Base-by-base conservation (phyloP, 2,113 vertebrate species). In the Heliornis fulica region DNA sequence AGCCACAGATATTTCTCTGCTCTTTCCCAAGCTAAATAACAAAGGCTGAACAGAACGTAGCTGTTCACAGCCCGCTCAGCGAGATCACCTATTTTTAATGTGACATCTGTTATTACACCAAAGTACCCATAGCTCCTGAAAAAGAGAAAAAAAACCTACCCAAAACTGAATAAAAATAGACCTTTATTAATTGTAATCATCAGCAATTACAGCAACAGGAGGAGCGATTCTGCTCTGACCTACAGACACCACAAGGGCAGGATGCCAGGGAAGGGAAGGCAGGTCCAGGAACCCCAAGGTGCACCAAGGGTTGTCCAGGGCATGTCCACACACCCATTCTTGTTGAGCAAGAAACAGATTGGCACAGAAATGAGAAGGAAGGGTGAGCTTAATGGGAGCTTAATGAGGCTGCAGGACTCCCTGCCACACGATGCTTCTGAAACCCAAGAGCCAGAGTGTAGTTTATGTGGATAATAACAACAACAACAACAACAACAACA, bases 321-420 rank as follows among this genome's bases (percentile, higher is more conserved):
- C 45, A 63, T 0, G 1, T 29, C 28, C 45, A 56, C 26, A 19
- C 50, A 7, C 29, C 36, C 61, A 17, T 80, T 64, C 76, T 59
- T 1, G 2, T 13, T 1, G 38, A 26, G n/a, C 13, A 34, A 28
- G 60, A 31, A 41, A 60, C 0, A 0, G 41, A 29, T 18, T 1
- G 14, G 77, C 22, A 8, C 31, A 41, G 86, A 20, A 76, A 13
- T 1, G 6, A 65, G 50, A 20, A 75, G 79, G 43, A 70, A 84
- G 72, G 43, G 45, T 4, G 3, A n/a, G n/a, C n/a, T n/a, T 7
- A 16, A 11, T 11, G 61, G 38, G 79, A 72, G 45, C 56, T 79
- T 77, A 18, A 80, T 9, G 76, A 81, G 71, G 83, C 63, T 69
- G 74, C 70, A 21, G 56, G 57, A 60, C 50, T 64, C 74, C 0